Evolutionary conservation across 2,113 vertebrate genomes (phyloP).

Genomic region (Neogobius melanostomus): DNA sequence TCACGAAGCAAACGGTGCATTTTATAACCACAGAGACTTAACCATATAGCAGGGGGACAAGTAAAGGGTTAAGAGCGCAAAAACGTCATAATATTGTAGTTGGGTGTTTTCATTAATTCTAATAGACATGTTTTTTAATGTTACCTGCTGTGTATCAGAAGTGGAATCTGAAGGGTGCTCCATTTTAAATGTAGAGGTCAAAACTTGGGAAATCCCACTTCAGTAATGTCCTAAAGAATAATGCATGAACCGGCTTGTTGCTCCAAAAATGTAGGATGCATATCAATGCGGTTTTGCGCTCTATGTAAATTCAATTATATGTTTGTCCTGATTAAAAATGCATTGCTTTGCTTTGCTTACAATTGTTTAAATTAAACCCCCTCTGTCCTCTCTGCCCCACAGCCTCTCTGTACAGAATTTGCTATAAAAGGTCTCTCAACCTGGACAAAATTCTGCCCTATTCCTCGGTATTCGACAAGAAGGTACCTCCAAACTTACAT

Average conservation of each 20-base stretch:
- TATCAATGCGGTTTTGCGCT: slow-evolving; percentile 5
- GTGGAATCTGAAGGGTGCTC: too few relatives aligned
- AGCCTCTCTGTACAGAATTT: slow-evolving; percentile 87
- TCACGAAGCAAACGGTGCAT: too few relatives aligned
- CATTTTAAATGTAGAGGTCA: too few relatives aligned
- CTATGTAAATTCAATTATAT: slow-evolving; percentile 7
- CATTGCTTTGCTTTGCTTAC: slow-evolving; percentile 1
- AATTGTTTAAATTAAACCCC: neutral
- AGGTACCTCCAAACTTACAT: slow-evolving; percentile 72
- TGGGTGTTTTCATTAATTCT: too few relatives aligned
- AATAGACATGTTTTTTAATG: too few relatives aligned
- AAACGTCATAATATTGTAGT: too few relatives aligned
- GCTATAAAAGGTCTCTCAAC: slow-evolving; percentile 76
- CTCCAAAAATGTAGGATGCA: slow-evolving; percentile 7
- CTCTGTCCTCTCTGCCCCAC: slow-evolving; percentile 14
- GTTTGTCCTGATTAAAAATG: slow-evolving; percentile 22
- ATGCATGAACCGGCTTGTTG: neutral
- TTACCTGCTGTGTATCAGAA: too few relatives aligned
- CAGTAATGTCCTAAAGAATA: neutral
- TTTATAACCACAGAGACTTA: too few relatives aligned
- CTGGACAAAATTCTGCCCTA: slow-evolving; percentile 87
- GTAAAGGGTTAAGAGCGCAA: too few relatives aligned
- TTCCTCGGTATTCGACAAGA: slow-evolving; percentile 83
- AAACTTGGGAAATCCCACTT: too few relatives aligned
- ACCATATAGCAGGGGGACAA: too few relatives aligned